Base-by-base conservation (phyloP, 53 echinoderm and acorn worm species). In the Apostichopus leukothele region DNA sequence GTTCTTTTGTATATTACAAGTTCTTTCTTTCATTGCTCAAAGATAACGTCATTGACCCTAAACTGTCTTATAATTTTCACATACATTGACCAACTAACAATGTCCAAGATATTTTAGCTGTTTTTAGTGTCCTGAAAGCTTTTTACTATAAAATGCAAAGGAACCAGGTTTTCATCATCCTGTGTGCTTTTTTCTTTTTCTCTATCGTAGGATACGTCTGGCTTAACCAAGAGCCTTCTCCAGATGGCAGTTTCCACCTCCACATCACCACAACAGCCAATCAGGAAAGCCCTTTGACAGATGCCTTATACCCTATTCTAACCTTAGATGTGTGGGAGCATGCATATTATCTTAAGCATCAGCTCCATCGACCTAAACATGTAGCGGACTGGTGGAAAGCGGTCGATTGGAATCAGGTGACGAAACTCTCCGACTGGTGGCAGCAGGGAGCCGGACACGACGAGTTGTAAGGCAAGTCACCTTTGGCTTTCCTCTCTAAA, bases 321-420 rank as follows among this genome's bases (percentile, higher is more conserved):
- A 89, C 87, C 4, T 86, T 94, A 10, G 94, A 94, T 87, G 92
- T 94, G 1, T 94, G 94, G 94, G 94, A 94, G 81, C 94, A 94
- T 60, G 94, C 94, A 74, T 94, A 94, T 76, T 94, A 94, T 87
- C 63, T 94, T 75, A 94, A 94, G 76, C 94, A 94, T 60, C 92
- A 94, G 78, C 75, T 89, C 21, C 73, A 53, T 25, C 73, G 94
- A 50, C 84, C 67, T 18, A 77, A 79, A 13, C 91, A 94, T 26
- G 81, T 94, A 22, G 76, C 84, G 3, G 90, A 92, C 73, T 94
- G 94, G 94, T 94, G 94, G 94, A 92, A 67, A 60, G 89, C 92
- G 5, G 91, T 92, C 2, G 88, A 94, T 76, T 94, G 94, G 94
- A 22, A 78, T 13, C 90, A 88, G 13, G 94, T 94, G 14, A 85